Evolutionary conservation across 2,888 invertebrate species (phyloP), one percentile per base, ranked within the genome.

Genomic region (Cactoblastis cactorum): DNA sequence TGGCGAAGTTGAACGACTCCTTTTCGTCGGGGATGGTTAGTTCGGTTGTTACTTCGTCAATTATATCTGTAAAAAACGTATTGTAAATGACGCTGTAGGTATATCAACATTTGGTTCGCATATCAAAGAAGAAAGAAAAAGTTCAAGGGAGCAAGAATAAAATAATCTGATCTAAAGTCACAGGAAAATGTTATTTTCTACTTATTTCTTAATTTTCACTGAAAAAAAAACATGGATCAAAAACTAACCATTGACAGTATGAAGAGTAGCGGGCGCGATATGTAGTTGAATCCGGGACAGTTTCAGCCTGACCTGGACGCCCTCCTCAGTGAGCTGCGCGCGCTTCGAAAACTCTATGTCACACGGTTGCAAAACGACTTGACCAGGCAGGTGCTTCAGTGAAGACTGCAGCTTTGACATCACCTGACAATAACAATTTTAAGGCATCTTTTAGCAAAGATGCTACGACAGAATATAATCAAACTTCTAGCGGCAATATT

Each of bases 261-360:
- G 94, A 0, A 96, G 91, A 0, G 94, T 93, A 47, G 93, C 92
- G 3, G 94, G 92, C 43, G 95, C 94, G 6, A 96, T 76, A 62
- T 94, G 94, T 11, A 96, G 68, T 66, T 94, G 92, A 12, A 96
- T 83, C 14, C 93, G 91, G 1, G 94, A 94, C 5, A 95, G 86
- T 0, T 91, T 91, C 18, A 92, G 78, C n/a, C 90, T 90, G 14
- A 94, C 92, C 66, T 92, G 92, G 1, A 93, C 86, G 0, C 93
- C 94, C 57, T 93, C 93, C 53, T 94, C 94, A 0, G 91, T 77
- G 38, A 91, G 86, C 63, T 91, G 92, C 62, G 93, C 90, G 19
- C 87, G 90, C 65, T 91, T 92, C 0, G 92, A 92, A 61, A 94
- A 91, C 70, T 95, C 94, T 9, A 94, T 77, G 65, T 94, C 94